Base-by-base conservation (phyloP, 2,113 vertebrate genomes). In the Ochotona curzoniae region DNA sequence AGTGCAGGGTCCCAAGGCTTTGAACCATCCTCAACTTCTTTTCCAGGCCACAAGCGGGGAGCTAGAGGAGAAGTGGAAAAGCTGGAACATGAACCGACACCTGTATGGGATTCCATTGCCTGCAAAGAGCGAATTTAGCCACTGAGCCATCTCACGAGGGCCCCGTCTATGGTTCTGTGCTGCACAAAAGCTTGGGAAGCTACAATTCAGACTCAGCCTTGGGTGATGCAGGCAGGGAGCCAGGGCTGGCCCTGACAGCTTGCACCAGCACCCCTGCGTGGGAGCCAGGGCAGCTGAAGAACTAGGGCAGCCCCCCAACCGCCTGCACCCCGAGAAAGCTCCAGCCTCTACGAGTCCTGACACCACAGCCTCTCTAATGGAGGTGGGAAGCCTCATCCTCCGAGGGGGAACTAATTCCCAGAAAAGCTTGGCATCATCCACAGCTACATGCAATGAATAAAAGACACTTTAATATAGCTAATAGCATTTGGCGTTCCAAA, bases 401-500 rank as follows among this genome's bases (percentile, higher is more conserved):
- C 2, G 20, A 85, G 49, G 14, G 18, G 14, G 4, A 21, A 83
- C 74, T 80, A n/a, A 94, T 66, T 82, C 75, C 78, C 80, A 87
- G 51, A 83, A 87, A 93, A 79, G 82, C 64, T 85, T 32, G 70
- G 88, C 73, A 30, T 73, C 64, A 84, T 73, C 14, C 14, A 13
- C 0, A 11, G 87, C 79, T 79, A 44, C 35, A 89, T 84, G 64
- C 79, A 73, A 82, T 64, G 28, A 80, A 60, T 61, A 69, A 76
- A 91, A 78, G 21, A 67, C 64, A 63, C 76, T 87, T 93, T 61
- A 93, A 89, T 61, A 80, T 21, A 54, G 35, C 76, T 93, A 92
- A 94, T 82, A 64, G 73, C 82, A 90, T 92, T 44, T 81, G 47
- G 38, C 60, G 44, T 84, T 71, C 86, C 87, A 69, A 96, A 93